A percentile compares a stretch with the other conserved stretches of the same genome.
Conservation (phyloP, 1,140 invertebrate species). For the Triops longicaudatus region DNA sequence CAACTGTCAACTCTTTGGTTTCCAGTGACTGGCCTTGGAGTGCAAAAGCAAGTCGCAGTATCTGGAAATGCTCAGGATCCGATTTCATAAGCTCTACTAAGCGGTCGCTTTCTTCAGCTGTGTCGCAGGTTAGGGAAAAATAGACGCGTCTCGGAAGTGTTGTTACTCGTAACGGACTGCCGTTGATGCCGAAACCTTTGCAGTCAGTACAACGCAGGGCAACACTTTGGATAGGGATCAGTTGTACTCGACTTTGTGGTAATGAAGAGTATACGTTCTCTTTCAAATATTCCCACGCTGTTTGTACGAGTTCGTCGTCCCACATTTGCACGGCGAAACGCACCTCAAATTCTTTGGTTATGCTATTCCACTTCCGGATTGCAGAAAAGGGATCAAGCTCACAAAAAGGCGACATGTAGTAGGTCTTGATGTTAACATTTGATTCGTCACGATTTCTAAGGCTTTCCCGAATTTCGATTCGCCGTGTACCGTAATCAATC, state of each 20-base stretch:
- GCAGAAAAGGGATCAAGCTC: not conserved
- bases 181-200: not conserved
- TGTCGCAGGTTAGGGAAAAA: not conserved
- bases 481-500: not conserved
- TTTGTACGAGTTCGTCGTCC: not conserved
- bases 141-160: not conserved
- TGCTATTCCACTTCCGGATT: not conserved
- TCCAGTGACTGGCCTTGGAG: not conserved
- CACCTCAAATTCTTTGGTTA: not conserved
- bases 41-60: not conserved
- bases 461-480: not conserved
- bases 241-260: not conserved
- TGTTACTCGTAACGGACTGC: not conserved
- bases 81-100: not conserved
- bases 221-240: not conserved
- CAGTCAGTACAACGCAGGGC: not conserved
- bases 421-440: too few species aligned
- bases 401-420: not conserved
- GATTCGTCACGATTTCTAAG: not conserved
- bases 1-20: not conserved
- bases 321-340: not conserved
- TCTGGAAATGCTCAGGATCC: not conserved
- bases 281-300: not conserved
- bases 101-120: not conserved
- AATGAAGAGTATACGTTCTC: not conserved